These are phyloP conservation scores for Mercenaria mercenaria DNA, from an alignment of 1,140 invertebrate genomes.

Conservation along the genomic window DNA sequence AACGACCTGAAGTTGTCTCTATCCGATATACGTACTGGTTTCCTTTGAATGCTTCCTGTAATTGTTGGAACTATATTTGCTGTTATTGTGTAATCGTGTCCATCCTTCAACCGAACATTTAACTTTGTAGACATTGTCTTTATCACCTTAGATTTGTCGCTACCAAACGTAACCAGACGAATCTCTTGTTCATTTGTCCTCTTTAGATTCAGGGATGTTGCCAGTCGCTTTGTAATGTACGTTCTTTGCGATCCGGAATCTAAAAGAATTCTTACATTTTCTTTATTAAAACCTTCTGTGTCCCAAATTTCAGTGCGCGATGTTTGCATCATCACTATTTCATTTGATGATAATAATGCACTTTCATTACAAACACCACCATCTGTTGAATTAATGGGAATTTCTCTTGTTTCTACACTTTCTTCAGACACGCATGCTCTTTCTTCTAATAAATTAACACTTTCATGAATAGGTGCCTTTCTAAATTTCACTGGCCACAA, in stretches of 20 bases:
- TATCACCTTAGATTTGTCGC: too few species aligned
- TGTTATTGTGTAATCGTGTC: background rate
- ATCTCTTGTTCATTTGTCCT: background rate
- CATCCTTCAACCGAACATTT: too few species aligned
- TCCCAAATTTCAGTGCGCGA: background rate
- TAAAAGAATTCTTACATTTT: background rate
- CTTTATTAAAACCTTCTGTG: background rate
- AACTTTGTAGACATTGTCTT: too few species aligned
- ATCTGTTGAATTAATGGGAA: background rate
- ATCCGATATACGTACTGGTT: too few species aligned
- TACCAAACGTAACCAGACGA: background rate
- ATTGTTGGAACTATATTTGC: background rate
- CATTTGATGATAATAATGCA: background rate
- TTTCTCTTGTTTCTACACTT: too few species aligned
- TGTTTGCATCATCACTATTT: constrained; percentile 16
- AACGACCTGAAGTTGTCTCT: too few species aligned
- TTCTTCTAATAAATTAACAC: background rate
- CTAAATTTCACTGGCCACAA: background rate
- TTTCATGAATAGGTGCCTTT: background rate
- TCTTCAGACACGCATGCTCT: background rate
- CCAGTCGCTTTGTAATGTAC: background rate
- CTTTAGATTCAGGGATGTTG: background rate
- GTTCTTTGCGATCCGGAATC: background rate
- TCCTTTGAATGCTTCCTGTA: background rate
- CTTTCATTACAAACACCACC: background rate